These are phyloP conservation scores for Hiodon tergisus DNA, from an alignment of 2,113 vertebrate species.

Conservation along the genomic window DNA sequence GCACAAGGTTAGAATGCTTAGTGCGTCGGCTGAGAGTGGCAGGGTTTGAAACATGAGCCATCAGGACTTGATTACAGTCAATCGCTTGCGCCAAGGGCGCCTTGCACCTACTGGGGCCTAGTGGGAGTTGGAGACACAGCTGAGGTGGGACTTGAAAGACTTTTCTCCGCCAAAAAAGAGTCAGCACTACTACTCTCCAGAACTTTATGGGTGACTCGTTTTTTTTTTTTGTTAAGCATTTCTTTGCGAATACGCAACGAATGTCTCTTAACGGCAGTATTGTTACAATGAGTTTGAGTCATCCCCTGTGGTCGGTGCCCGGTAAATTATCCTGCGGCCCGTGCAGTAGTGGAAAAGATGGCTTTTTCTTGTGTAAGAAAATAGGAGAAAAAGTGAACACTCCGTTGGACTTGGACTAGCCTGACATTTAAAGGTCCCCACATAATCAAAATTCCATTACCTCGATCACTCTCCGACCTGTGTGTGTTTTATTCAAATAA, in stretches of 20 bases:
- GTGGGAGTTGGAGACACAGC: neutral
- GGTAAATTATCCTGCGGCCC: neutral
- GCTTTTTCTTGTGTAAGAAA: neutral
- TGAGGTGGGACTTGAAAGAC: neutral
- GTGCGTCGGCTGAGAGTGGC: neutral
- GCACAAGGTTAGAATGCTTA: neutral
- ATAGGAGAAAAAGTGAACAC: neutral
- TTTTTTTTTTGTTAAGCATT: neutral
- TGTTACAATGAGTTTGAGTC: constrained; percentile 7
- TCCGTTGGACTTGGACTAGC: neutral
- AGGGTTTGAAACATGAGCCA: neutral
- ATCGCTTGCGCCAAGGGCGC: no score
- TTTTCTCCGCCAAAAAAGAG: neutral
- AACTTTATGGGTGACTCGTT: neutral
- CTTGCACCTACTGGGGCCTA: neutral
- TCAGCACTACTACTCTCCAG: neutral
- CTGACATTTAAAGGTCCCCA: constrained; percentile 1
- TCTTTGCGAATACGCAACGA: neutral
- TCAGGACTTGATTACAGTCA: neutral
- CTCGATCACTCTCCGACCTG: neutral
- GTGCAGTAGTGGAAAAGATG: neutral
- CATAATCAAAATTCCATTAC: no score
- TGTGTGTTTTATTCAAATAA: neutral
- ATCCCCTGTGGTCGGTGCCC: neutral
- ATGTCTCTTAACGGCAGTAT: neutral